Percentiles rank a stretch among this genome's conserved stretches.
These are phyloP conservation scores for Epizoanthus illoricatus DNA, from an alignment of 92 coral and sea anemone genomes.

Conservation along the genomic window DNA sequence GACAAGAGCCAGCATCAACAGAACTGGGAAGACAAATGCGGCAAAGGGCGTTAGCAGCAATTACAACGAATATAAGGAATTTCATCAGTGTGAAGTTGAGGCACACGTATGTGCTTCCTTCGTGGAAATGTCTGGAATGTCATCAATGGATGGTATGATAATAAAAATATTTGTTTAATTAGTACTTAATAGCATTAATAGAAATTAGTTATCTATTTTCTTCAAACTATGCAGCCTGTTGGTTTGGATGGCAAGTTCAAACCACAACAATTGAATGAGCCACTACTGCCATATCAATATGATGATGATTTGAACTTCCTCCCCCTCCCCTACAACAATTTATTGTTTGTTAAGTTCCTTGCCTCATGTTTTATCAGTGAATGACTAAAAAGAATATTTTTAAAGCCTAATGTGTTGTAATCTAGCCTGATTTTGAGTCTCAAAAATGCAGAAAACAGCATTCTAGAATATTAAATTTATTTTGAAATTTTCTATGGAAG, in stretches of 20 bases:
- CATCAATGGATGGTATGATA: constrained; percentile 49
- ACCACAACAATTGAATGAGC: not conserved
- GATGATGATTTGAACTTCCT: not conserved
- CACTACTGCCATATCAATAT: constrained; percentile 12
- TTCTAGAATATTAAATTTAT: too few species aligned
- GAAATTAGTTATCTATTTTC: constrained; percentile 7
- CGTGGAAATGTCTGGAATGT: constrained; percentile 58
- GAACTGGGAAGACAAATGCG: too few species aligned
- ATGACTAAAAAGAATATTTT: too few species aligned
- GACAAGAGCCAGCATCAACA: too few species aligned
- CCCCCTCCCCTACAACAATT: not conserved
- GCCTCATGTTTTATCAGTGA: too few species aligned
- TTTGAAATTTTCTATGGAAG: too few species aligned
- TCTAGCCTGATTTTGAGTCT: too few species aligned
- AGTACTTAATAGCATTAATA: constrained; percentile 4
- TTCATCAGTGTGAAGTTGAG: constrained; percentile 49
- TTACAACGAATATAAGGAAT: constrained; percentile 52
- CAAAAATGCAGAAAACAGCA: too few species aligned
- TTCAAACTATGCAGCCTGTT: not conserved
- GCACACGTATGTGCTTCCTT: constrained; percentile 63
- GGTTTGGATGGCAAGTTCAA: not conserved
- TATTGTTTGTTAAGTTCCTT: too few species aligned
- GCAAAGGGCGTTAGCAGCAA: too few species aligned
- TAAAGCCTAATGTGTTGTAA: too few species aligned
- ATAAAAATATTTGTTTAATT: constrained; percentile 7